Conservation (phyloP, 2,113 vertebrate genomes). For the Poecilia latipinna region DNA sequence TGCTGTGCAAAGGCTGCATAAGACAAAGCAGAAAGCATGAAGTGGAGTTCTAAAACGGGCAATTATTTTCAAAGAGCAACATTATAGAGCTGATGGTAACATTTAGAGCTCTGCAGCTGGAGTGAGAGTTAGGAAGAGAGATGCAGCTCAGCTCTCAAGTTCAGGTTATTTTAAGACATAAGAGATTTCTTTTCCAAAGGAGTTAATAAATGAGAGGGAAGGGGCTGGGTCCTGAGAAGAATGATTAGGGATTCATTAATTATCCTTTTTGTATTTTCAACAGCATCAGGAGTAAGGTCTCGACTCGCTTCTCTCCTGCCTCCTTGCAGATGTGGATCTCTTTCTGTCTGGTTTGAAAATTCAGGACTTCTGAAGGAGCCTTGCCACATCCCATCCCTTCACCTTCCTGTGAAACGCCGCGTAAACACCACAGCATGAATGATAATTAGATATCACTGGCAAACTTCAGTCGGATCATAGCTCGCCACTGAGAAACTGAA, state of each 20-base stretch:
- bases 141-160: slow-evolving; percentile 44
- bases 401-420: background rate
- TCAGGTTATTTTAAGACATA: slow-evolving; percentile 66
- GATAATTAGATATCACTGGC: background rate
- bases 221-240: slow-evolving; percentile 36
- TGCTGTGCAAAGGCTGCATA: background rate
- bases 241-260: slow-evolving; percentile 66
- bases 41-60: no score
- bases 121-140: slow-evolving; percentile 41
- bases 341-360: background rate
- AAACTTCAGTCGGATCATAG: background rate
- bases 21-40: background rate
- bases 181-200: slow-evolving; percentile 60
- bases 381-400: background rate
- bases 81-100: slow-evolving; percentile 53
- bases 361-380: background rate
- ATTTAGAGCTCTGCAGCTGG: slow-evolving; percentile 53
- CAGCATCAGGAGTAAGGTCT: slow-evolving; percentile 29
- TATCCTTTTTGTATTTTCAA: slow-evolving; percentile 45
- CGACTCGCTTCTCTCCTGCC: background rate
- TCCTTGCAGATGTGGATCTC: background rate
- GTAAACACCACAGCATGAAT: background rate
- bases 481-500: background rate
- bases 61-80: slow-evolving; percentile 31
- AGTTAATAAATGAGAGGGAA: slow-evolving; percentile 38